Conservation (phyloP, 2,113 vertebrate genomes). For the Leptocoma aspasia region DNA sequence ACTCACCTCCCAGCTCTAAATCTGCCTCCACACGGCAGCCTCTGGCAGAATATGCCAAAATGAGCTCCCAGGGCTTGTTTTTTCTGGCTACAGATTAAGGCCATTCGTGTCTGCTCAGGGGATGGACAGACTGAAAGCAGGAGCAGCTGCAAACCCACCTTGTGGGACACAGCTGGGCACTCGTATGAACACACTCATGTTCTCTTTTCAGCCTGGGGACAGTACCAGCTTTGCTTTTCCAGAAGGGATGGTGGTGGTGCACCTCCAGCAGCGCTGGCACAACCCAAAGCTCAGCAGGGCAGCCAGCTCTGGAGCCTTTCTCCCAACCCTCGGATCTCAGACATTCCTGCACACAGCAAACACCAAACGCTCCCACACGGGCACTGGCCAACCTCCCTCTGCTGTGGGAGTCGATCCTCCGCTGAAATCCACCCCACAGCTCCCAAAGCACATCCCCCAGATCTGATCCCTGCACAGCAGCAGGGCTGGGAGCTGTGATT, state of each 20-base stretch:
- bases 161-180: not conserved
- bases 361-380: fast-evolving
- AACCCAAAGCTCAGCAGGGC: not conserved
- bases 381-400: not conserved
- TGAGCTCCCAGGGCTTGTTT: fast-evolving
- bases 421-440: fast-evolving
- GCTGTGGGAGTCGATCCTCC: not conserved
- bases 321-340: fast-evolving
- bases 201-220: not conserved
- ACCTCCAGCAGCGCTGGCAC: not conserved
- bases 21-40: not conserved
- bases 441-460: not conserved
- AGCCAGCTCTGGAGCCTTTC: not conserved
- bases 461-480: fast-evolving
- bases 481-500: not conserved
- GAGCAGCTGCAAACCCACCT: not conserved
- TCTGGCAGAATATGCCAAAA: not conserved
- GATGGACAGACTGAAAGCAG: not conserved
- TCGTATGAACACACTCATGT: fast-evolving
- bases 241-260: not conserved
- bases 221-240: not conserved
- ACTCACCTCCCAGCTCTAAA: not conserved
- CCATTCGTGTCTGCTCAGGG: not conserved
- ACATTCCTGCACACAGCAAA: too few relatives aligned
- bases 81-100: not conserved